phyloP scores from a whole-genome alignment of 2,888 invertebrate species.

The Drosophila sordidula region DNA sequence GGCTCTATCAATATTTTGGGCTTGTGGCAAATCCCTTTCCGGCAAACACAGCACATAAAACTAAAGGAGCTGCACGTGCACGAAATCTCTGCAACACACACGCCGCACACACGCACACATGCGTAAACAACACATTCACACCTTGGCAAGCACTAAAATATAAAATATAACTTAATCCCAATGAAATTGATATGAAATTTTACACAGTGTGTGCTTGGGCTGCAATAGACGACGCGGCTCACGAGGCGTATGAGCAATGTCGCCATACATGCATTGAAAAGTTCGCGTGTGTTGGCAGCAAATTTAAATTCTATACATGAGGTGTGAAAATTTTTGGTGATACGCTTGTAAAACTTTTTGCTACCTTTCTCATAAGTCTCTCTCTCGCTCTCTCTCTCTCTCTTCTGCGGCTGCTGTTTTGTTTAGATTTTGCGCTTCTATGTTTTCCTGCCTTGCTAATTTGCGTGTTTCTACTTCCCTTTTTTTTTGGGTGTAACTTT shows the following conservation, averaged over 20 bases:
- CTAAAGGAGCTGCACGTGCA: slow-evolving; percentile 68
- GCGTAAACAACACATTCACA: slow-evolving; percentile 43
- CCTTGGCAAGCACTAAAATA: slow-evolving; percentile 75
- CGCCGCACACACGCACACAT: slow-evolving; percentile 18
- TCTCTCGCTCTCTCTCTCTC: background rate
- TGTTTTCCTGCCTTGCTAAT: slow-evolving; percentile 50
- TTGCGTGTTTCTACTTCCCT: slow-evolving; percentile 41
- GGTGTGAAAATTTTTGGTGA: slow-evolving; percentile 66
- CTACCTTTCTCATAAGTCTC: slow-evolving; percentile 14
- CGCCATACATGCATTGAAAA: slow-evolving; percentile 9
- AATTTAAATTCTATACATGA: slow-evolving; percentile 77
- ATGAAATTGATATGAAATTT: slow-evolving; percentile 78
- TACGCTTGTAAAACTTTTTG: slow-evolving; percentile 53
- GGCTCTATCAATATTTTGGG: slow-evolving; percentile 65
- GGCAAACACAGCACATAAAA: slow-evolving; percentile 54
- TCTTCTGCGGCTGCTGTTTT: slow-evolving; percentile 16
- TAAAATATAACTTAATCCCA: slow-evolving; percentile 79
- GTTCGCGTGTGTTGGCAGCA: slow-evolving; percentile 14
- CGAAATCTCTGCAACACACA: slow-evolving; percentile 64
- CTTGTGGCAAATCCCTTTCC: slow-evolving; percentile 27
- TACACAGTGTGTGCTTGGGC: slow-evolving; percentile 33
- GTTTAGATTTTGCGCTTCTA: slow-evolving; percentile 37
- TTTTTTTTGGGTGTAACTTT: slow-evolving; percentile 53
- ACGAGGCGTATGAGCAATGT: slow-evolving; percentile 48
- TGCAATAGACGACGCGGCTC: slow-evolving; percentile 26